Evolutionary conservation across 2,797 vertebrate genomes (phyloP).

Genomic region (Argya squamiceps): DNA sequence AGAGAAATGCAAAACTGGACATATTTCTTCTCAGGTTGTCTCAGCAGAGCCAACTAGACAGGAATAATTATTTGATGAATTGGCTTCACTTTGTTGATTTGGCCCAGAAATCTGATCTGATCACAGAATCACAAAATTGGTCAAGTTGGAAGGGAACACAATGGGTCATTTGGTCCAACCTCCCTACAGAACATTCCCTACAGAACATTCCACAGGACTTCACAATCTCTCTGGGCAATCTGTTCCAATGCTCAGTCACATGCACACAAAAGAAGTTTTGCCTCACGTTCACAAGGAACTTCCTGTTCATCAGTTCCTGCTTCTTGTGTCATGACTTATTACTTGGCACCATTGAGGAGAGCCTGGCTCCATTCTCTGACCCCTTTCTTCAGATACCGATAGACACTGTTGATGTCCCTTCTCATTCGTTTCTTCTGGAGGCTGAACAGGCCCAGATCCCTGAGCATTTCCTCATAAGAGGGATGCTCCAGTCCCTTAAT

Average conservation of each 20-base stretch:
- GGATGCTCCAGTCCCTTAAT: background rate
- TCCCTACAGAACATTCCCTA: background rate
- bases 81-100: background rate
- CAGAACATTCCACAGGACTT: background rate
- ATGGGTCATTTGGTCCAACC: background rate
- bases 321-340: background rate
- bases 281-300: background rate
- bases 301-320: background rate
- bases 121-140: background rate
- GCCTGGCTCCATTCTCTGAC: background rate
- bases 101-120: background rate
- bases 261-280: rapidly evolving
- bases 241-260: background rate
- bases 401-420: background rate
- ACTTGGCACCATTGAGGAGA: rapidly evolving
- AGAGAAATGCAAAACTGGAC: background rate
- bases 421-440: rapidly evolving
- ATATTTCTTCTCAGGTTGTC: background rate
- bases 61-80: background rate
- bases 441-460: background rate
- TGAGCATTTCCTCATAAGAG: background rate
- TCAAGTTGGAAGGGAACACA: background rate
- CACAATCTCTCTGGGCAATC: background rate
- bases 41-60: background rate
- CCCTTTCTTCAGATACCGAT: background rate